Base-by-base conservation (phyloP, 1,140 invertebrate genomes). In the Ylistrum balloti region DNA sequence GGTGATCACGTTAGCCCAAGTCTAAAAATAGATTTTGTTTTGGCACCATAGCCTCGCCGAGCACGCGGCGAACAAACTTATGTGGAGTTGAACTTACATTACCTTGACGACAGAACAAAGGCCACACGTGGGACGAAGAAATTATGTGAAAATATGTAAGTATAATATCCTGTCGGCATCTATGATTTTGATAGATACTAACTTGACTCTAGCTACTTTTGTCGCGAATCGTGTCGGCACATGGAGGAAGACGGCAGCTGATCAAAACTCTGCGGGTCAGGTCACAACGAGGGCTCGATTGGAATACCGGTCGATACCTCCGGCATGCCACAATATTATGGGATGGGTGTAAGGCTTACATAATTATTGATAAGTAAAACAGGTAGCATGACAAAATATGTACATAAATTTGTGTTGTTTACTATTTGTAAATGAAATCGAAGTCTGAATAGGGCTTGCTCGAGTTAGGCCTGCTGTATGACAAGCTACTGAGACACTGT, bases 11-110 rank as follows among this genome's bases (percentile, higher is more conserved):
- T 74, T 74, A 74, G 56, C 56, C 56, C 56, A 17, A 9, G 56
- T 74, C 56, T 74, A 74, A 74, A 74, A 74, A 74, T 74, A 74
- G 56, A 74, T 17, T 74, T 74, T 74, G 56, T 74, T 74, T 74
- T 74, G 56, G 56, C 56, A 74, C 56, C 56, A 74, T 74, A 28
- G 56, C 56, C 56, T 74, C 56, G 56, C 56, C 22, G 56, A 74
- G 56, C 56, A 74, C 56, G 56, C 56, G 56, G 56, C 56, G 56
- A 74, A 74, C 56, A 74, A 74, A 28, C 22, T 28, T 74, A 45
- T 74, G 56, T 74, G 56, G 56, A 74, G 56, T 74, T n/a, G 56
- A 74, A 74, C 56, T 74, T 28, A 74, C 56, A 74, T 74, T 74
- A 74, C 56, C 56, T 74, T 74, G 56, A 74, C 56, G 56, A 74